Percentiles rank a stretch among this genome's conserved stretches.
Conservation (phyloP, 2,113 vertebrate genomes). For the Rhineura floridana region DNA sequence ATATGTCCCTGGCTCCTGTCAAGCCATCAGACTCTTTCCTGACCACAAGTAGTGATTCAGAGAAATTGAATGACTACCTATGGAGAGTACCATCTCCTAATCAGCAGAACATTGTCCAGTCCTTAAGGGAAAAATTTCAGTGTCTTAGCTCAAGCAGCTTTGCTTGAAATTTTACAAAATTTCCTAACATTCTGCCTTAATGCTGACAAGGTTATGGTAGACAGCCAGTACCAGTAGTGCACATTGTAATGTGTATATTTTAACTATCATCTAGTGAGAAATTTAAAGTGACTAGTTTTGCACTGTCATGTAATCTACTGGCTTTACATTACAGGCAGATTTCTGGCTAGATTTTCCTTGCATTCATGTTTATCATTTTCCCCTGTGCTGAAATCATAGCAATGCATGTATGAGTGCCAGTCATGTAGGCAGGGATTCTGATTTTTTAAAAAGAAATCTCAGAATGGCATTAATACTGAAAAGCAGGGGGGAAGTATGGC, state of each 20-base stretch:
- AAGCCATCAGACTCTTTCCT: slow-evolving; percentile 69
- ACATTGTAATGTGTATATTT: slow-evolving; percentile 31
- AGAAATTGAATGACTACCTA: slow-evolving; percentile 89
- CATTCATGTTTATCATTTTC: slow-evolving; percentile 5
- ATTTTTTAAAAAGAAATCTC: background rate
- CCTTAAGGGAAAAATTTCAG: slow-evolving; percentile 95
- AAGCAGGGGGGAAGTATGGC: background rate
- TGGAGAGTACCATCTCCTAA: slow-evolving; percentile 88
- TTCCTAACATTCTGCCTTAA: slow-evolving; percentile 41
- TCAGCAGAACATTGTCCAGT: slow-evolving; percentile 93
- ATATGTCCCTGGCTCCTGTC: slow-evolving; percentile 69
- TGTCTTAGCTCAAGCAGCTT: slow-evolving; percentile 98
- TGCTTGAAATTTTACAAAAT: slow-evolving; percentile 71
- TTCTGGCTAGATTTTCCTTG: slow-evolving; percentile 44
- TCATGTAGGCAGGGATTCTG: background rate
- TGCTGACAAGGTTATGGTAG: slow-evolving; percentile 7
- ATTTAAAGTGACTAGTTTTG: background rate
- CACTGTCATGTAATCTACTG: background rate
- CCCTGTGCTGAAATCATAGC: background rate
- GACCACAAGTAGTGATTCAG: slow-evolving; percentile 70
- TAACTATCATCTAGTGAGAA: slow-evolving; percentile 36
- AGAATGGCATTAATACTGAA: slow-evolving; percentile 2
- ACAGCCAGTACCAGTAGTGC: slow-evolving; percentile 41
- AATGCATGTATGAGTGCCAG: background rate
- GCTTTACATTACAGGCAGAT: background rate